Evolutionary conservation across 2,888 invertebrate species (phyloP), one percentile per base, ranked within the genome.

Genomic region (Melinaea marsaeus): DNA sequence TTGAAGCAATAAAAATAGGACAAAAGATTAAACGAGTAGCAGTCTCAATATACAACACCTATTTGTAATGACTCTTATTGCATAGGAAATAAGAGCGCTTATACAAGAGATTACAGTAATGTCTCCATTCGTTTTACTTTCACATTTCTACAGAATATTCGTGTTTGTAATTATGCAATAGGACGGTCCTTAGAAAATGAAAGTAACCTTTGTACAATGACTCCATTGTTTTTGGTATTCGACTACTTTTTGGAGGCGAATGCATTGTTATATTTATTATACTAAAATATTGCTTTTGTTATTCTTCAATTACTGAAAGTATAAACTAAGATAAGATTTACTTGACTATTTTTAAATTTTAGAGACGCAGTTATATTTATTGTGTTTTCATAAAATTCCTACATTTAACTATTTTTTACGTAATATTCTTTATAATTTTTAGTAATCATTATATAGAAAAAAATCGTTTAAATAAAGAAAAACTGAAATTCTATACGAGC

Each of bases 1-100:
- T 72, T 69, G 64, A 67, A 65, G 74, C 71, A 77, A 76, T 81
- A 79, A 78, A 80, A 81, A 74, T 72, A 69, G 70, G 71, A 71
- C 66, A 68, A 71, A 72, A 74, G 48, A 72, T 75, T 69, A 78
- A 79, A 79, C 71, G 67, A 79, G 81, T 83, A 84, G 84, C 82
- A 71, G 69, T 72, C 64, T 63, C 65, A 76, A 65, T 69, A 65
- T 71, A 55, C 48, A 11, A 13, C 35, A 42, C 55, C 45, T 58
- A 46, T 47, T 13, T 47, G 47, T n/a, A 42, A 9, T 46, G 13
- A 11, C 9, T 35, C 13, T 46, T 62, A 58, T 55, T 46, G 11
- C 4, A 35, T 22, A n/a, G 2, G 1, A 2, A 4, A 3, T 62
- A 55, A 62, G 48, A 58, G 58, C 37, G 13, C 37, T 13, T 32